Conservation (phyloP, 92 coral and sea anemone genomes). For the Montipora capitata region DNA sequence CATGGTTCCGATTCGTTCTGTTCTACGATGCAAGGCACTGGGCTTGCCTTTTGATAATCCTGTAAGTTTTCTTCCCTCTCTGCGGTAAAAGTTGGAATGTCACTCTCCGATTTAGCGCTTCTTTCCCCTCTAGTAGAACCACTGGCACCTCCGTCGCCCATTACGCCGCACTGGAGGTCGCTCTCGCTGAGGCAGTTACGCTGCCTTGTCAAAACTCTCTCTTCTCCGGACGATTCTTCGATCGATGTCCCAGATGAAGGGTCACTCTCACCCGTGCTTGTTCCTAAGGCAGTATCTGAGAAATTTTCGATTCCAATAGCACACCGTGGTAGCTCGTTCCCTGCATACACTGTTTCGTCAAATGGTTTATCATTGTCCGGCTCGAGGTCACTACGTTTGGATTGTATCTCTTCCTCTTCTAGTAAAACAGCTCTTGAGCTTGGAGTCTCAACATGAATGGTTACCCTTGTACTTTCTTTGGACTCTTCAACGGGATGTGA, state of each 20-base stretch:
- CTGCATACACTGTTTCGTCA: constrained; percentile 50
- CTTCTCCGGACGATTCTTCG: constrained; percentile 42
- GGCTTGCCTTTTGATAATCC: neutral
- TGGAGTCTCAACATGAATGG: neutral
- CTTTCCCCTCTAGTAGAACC: neutral
- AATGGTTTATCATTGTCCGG: constrained; percentile 46
- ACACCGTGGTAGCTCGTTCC: constrained; percentile 76
- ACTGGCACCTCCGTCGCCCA: neutral
- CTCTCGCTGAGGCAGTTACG: constrained; percentile 39
- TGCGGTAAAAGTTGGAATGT: neutral
- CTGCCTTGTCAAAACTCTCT: neutral
- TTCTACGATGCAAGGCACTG: neutral
- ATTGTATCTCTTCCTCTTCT: neutral
- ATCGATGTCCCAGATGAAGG: constrained; percentile 49
- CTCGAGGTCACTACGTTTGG: constrained; percentile 17
- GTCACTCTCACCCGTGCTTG: constrained; percentile 43
- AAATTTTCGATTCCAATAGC: constrained; percentile 73
- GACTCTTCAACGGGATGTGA: constrained; percentile 8
- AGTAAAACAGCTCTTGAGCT: neutral
- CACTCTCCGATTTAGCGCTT: constrained; percentile 42
- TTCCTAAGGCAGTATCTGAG: constrained; percentile 54
- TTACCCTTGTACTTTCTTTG: neutral
- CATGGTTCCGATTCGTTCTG: neutral
- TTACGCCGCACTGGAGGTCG: neutral
- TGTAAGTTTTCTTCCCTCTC: neutral